phyloP scores from a whole-genome alignment of 2,113 vertebrate species.

The Cephalopterus ornatus region DNA sequence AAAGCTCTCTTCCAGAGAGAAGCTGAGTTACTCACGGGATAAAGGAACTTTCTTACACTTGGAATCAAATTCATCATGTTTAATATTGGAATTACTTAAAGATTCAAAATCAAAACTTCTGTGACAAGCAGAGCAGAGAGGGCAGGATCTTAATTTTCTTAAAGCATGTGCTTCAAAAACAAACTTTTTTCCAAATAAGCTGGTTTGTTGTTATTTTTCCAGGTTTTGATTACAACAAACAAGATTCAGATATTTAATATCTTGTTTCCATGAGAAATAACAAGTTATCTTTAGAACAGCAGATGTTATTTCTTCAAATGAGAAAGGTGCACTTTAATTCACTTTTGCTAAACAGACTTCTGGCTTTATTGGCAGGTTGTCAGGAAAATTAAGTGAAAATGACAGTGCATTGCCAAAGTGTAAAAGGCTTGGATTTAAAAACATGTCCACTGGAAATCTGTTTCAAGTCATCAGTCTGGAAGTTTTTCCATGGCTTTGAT shows the following conservation, averaged over 20 bases:
- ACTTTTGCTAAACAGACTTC: not conserved
- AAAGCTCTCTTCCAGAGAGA: not conserved
- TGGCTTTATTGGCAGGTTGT: not conserved
- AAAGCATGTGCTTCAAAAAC: not conserved
- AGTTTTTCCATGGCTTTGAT: not conserved
- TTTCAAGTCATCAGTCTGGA: not conserved
- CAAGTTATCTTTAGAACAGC: not conserved
- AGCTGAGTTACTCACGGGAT: not conserved
- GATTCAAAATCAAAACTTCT: not conserved
- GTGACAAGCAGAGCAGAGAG: not conserved
- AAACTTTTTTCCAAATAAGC: not conserved
- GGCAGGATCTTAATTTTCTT: not conserved
- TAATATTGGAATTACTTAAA: not conserved
- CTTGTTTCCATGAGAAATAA: not conserved
- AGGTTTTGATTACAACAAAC: not conserved
- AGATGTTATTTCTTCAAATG: slow-evolving; percentile 19
- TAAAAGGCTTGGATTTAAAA: slow-evolving; percentile 25
- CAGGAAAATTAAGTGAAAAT: slow-evolving; percentile 33
- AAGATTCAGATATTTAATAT: not conserved
- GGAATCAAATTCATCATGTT: not conserved
- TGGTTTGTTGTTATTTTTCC: slow-evolving; percentile 5
- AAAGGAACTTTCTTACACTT: not conserved
- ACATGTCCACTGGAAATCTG: not conserved
- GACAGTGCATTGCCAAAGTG: not conserved
- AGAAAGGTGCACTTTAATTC: slow-evolving; percentile 8